Base-by-base conservation (phyloP, 2,113 vertebrate genomes). In the Antennarius striatus region DNA sequence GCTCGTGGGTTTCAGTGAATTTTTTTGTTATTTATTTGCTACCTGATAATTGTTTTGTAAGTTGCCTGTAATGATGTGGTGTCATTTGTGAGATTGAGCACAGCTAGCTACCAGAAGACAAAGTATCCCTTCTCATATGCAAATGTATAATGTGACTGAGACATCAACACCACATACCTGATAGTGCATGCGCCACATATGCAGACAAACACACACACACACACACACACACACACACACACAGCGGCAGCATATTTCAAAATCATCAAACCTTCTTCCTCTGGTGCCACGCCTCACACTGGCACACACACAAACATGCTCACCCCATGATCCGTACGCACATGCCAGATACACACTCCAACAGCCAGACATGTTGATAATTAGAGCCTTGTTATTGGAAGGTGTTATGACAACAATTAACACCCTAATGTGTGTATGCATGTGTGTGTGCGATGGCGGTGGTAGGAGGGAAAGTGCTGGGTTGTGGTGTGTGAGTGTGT, bases 361-460 rank as follows among this genome's bases (percentile, higher is more conserved):
- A 75, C 89, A 86, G 80, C 81, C 87, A 90, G 85, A 87, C 84
- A 88, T 90, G 90, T 89, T 86, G 88, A 91, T 91, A 88, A 90
- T 90, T 90, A 91, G 85, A 82, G 84, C 68, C 82, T 80, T 81
- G 90, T 89, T 89, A 86, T 87, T 84, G 84, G 79, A 88, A 90
- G 81, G 91, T 91, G 89, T 86, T 83, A 90, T 90, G 86, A 86
- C 84, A 91, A 91, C 90, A 90, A 92, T 92, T 92, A 91, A 91
- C 89, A 90, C 87, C 85, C 82, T 73, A 80, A 89, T 86, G 83
- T 79, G 63, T 15, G 13, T 54, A 45, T 50, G 47, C 72, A 42
- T 51, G 53, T 52, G 75, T 58, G 72, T 53, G 52, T 64, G 54
- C 45, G 57, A 46, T 39, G 48, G 22, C 5, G 17, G 36, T 56